phyloP scores from a whole-genome alignment of 2,113 vertebrate genomes.

The Mastomys coucha region DNA sequence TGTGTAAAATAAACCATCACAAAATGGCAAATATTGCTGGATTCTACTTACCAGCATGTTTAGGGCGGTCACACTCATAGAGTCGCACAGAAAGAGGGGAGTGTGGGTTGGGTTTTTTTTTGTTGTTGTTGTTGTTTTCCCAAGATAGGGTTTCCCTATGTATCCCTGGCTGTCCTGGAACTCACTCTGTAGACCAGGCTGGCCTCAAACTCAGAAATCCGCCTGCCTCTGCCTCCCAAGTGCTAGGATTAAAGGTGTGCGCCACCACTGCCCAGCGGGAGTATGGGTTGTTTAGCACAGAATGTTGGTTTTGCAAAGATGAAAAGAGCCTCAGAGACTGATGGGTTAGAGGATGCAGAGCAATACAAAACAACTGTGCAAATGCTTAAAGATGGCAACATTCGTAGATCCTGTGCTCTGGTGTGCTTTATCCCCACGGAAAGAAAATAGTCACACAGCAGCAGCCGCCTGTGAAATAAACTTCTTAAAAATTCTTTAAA shows the following conservation, averaged over 20 bases:
- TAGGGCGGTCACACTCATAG: background rate
- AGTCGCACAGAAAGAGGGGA: background rate
- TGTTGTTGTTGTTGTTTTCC: too few species aligned
- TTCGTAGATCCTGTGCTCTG: background rate
- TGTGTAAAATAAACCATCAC: background rate
- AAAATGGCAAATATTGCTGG: background rate
- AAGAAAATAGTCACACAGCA: background rate
- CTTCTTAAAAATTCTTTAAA: background rate
- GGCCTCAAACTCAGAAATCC: too few species aligned
- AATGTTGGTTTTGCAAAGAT: background rate
- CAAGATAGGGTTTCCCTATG: too few species aligned
- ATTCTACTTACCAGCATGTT: background rate
- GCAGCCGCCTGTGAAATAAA: background rate
- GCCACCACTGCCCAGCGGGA: too few species aligned
- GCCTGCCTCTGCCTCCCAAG: too few species aligned
- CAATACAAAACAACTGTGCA: background rate
- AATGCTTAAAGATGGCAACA: background rate
- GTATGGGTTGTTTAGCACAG: background rate
- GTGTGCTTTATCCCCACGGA: background rate
- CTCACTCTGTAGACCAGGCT: too few species aligned
- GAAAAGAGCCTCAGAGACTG: background rate
- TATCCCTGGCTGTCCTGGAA: too few species aligned
- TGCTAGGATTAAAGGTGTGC: too few species aligned
- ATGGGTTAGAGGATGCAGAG: background rate
- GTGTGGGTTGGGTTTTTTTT: background rate